Conservation (phyloP, 2,797 vertebrate genomes). For the Protonibea diacanthus region DNA sequence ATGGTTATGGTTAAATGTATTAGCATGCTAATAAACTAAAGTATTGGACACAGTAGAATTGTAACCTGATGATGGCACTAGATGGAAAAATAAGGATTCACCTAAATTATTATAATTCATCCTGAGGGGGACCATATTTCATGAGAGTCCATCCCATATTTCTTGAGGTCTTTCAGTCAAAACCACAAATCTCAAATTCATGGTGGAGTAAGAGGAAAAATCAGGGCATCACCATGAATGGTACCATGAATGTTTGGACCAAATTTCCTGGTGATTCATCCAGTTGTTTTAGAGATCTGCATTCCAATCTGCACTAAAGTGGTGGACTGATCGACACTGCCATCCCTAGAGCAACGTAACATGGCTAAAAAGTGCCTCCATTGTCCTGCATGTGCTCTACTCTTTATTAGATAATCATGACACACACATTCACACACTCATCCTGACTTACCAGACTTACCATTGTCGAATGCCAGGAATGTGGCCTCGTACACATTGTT, state of each 20-base stretch:
- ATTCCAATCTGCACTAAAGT: neutral
- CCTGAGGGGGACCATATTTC: no score
- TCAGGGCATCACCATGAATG: neutral
- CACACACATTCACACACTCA: conserved; percentile 46
- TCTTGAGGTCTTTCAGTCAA: no score
- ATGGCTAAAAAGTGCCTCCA: neutral
- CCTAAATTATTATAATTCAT: neutral
- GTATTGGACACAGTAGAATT: neutral
- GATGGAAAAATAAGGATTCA: no score
- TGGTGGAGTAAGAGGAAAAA: neutral
- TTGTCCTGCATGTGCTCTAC: neutral
- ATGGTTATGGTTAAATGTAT: no score
- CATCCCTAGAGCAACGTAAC: neutral
- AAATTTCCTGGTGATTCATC: neutral
- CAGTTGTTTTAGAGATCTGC: neutral
- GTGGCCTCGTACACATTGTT: conserved; percentile 97
- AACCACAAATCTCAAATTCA: neutral
- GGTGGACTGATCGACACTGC: neutral
- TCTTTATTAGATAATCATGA: conserved; percentile 24
- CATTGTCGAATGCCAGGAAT: conserved; percentile 97
- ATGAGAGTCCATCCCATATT: no score
- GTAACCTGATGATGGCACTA: neutral
- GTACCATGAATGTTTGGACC: neutral
- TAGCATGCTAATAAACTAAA: neutral
- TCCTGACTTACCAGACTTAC: conserved; percentile 88